Base-by-base conservation (phyloP, 1,140 invertebrate genomes). In the Diabrotica undecimpunctata region DNA sequence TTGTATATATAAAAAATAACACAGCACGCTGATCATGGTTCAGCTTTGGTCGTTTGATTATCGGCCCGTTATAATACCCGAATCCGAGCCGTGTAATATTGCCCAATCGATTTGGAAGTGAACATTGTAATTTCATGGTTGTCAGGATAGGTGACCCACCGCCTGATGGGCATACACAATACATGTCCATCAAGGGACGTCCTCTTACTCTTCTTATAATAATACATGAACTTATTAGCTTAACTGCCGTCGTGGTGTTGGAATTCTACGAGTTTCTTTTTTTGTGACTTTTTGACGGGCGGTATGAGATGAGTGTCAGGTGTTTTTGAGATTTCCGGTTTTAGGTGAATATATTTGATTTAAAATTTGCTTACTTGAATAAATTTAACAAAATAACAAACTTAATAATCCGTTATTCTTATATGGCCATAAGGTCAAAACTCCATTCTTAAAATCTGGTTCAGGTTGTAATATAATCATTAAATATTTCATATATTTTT, bases 61-160 rank as follows among this genome's bases (percentile, higher is more conserved):
- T 71, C 75, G 69, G 72, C 68, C n/a, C n/a, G 67, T 61, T 69
- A 74, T 73, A 75, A 75, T 72, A 69, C 66, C 71, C 41, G n/a
- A 46, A 46, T 10, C 8, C 41, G n/a, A 46, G 41, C 70, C 71
- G 68, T 75, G 69, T 73, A 71, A 74, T 64, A 70, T 66, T 73
- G 72, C 65, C 72, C 74, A 77, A 75, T 77, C 74, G 75, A 77
- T 75, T 75, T 71, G 68, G 65, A 72, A 74, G 65, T 70, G 74
- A 75, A 77, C 74, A 77, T 77, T 76, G 75, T 75, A 77, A 77
- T 77, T 77, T 77, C 72, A 77, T 74, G 76, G 74, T 71, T 76
- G 74, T 77, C 76, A 76, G 65, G 72, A 65, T 72, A 73, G 61
- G 65, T 68, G 74, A 75, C 72, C 72, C 66, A 62, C 65, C 66